Evolutionary conservation across 2,888 invertebrate genomes (phyloP).

Genomic region (Rotaria macrura): DNA sequence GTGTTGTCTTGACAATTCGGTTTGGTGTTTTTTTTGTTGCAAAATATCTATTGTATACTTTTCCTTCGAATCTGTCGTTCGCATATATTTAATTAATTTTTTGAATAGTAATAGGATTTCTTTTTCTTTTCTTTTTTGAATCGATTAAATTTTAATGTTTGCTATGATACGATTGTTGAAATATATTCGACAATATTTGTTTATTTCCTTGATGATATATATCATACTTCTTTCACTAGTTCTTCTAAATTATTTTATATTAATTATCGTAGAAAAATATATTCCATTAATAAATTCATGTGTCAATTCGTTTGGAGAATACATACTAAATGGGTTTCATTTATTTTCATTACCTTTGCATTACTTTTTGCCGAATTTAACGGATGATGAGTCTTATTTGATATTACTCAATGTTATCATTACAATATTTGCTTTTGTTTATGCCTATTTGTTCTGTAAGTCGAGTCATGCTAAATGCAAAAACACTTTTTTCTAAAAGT

Average conservation of each 20-base stretch:
- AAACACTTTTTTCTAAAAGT: neutral
- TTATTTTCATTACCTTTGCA: neutral
- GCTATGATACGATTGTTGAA: neutral
- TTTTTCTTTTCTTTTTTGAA: too few species aligned
- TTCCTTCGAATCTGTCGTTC: too few species aligned
- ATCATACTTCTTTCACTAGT: neutral
- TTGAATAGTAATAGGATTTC: too few species aligned
- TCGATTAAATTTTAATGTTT: too few species aligned
- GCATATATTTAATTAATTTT: too few species aligned
- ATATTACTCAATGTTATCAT: neutral
- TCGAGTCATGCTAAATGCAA: neutral
- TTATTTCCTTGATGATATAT: neutral
- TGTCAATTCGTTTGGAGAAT: neutral
- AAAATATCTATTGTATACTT: too few species aligned
- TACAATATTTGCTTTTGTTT: neutral
- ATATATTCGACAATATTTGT: neutral
- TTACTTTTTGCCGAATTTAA: neutral
- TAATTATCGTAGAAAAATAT: neutral
- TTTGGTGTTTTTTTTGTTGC: too few species aligned
- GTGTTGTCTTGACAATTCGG: too few species aligned
- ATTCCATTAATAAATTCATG: neutral
- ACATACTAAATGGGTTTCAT: neutral
- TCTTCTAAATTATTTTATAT: neutral
- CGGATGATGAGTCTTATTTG: neutral
- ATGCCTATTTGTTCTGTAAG: neutral